Evolutionary conservation across 2,888 invertebrate species (phyloP), one percentile per base, ranked within the genome.

Genomic region (Phengaris arion): DNA sequence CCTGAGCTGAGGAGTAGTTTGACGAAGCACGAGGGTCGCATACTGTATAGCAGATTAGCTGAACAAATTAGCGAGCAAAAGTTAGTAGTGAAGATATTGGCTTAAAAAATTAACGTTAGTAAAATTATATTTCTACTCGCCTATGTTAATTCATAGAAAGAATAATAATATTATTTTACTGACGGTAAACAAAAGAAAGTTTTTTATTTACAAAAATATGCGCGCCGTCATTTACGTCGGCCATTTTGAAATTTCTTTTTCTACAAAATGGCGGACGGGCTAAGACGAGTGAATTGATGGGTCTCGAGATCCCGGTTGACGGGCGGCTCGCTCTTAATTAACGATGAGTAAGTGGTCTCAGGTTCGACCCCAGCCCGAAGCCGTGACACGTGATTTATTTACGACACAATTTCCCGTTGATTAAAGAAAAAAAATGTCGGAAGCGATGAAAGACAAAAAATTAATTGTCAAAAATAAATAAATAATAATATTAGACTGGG

Each of bases 271-370:
- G 64, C 64, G 64, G 64, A 64, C 64, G 45, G 64, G 12, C 64
- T 59, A 59, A 59, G 22, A 59, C 59, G 59, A 22, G 59, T 10
- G 59, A 59, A 59, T 59, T 64, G 64, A 64, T 64, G 35, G 64
- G 64, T 64, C 59, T 59, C 35, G 10, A 45, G 10, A 45, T 45
- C 12, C 35, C 51, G 12, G 70, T 51, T 48, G 70, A 48, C 15
- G 46, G 22, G 48, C 69, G n/a, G 46, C 70, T 70, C 51, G 48
- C 70, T 70, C 70, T 70, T 70, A 70, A 70, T 70, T 70, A 70
- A 70, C 35, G 52, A 54, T 72, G 72, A 72, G 22, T 15, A 54
- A 72, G 72, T 35, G 35, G 72, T 72, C 52, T 72, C 72, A 72
- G 72, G 72, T 72, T 72, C 51, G 48, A 48, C 51, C 70, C 51